A percentile compares a stretch with the other conserved stretches of the same genome.
Evolutionary conservation across 2,888 invertebrate species (phyloP).

Genomic region (Tipula confusa): DNA sequence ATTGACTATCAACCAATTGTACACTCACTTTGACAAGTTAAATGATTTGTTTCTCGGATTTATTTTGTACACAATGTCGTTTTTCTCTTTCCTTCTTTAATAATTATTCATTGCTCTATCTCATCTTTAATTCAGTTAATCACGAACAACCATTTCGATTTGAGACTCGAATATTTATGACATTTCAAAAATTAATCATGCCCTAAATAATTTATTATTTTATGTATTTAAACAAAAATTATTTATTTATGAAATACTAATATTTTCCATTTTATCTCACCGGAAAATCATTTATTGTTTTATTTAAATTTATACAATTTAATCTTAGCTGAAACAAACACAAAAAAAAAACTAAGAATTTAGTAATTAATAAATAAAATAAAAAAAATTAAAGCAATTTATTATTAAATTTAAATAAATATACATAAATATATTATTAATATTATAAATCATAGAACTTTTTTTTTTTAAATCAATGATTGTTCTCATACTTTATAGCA

Average conservation of each 20-base stretch:
- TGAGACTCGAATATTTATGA: too few relatives aligned
- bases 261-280: not conserved
- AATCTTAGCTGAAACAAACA: not conserved
- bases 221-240: not conserved
- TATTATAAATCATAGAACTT: not conserved
- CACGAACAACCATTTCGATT: too few relatives aligned
- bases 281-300: not conserved
- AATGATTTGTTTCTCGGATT: too few relatives aligned
- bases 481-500: not conserved
- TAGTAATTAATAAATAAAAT: not conserved
- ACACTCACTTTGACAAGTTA: too few relatives aligned
- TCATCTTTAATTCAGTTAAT: too few relatives aligned
- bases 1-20: not conserved
- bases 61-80: too few relatives aligned
- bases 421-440: not conserved
- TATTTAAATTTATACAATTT: not conserved
- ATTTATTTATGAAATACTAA: not conserved
- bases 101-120: too few relatives aligned
- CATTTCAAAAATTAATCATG: too few relatives aligned
- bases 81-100: too few relatives aligned
- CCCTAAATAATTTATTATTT: not conserved
- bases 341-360: not conserved
- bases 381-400: not conserved
- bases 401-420: not conserved
- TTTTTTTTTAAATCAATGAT: not conserved